These are phyloP conservation scores for Malurus leucopterus DNA, from an alignment of 2,797 vertebrate genomes.

Conservation along the genomic window DNA sequence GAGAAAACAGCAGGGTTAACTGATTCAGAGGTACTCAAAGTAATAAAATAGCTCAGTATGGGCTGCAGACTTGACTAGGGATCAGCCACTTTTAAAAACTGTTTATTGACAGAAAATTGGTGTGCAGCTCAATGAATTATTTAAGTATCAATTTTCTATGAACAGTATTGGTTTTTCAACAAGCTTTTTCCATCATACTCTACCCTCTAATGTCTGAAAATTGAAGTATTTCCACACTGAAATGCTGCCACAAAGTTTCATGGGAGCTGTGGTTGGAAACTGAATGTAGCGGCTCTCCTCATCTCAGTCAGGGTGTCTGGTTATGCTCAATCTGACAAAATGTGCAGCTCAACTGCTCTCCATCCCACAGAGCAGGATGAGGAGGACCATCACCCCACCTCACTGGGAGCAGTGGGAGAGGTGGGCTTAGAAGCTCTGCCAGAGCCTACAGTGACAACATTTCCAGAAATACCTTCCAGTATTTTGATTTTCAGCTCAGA, in stretches of 20 bases:
- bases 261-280: not conserved
- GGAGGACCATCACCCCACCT: not conserved
- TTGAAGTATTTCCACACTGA: not conserved
- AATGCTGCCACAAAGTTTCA: not conserved
- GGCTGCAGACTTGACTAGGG: not conserved
- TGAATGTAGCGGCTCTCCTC: rapidly evolving
- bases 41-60: slow-evolving; percentile 31
- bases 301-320: not conserved
- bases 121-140: not conserved
- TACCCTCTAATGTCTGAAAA: not conserved
- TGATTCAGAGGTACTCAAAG: not conserved
- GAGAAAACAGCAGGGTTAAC: slow-evolving; percentile 48
- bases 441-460: rapidly evolving
- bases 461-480: not conserved
- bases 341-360: rapidly evolving
- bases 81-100: not conserved
- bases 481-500: not conserved
- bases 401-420: not conserved
- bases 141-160: not conserved
- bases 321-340: not conserved
- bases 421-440: rapidly evolving
- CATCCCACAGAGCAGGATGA: rapidly evolving
- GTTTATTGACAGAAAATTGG: slow-evolving; percentile 15
- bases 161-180: not conserved
- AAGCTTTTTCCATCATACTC: not conserved